Percentiles rank a stretch among this genome's conserved stretches.
Evolutionary conservation across 2,797 vertebrate species (phyloP).

Genomic region (Microtus californicus): DNA sequence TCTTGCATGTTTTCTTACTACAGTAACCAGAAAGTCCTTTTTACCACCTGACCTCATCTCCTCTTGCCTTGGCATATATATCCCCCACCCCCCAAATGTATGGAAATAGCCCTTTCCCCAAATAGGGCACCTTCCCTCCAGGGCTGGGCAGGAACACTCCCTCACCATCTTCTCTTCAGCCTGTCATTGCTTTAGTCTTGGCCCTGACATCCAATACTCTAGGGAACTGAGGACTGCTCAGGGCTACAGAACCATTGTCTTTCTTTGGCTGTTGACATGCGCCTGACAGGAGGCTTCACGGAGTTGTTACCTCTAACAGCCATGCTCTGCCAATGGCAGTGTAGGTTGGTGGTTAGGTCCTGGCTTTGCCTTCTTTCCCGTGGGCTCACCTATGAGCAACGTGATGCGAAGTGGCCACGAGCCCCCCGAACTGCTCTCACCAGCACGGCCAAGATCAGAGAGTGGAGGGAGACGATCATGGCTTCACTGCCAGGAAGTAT

Average conservation of each 20-base stretch:
- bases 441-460: neutral
- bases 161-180: neutral
- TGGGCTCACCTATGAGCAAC: neutral
- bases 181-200: neutral
- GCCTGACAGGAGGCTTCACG: neutral
- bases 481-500: neutral
- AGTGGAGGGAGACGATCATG: neutral
- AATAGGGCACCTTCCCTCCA: neutral
- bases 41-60: neutral
- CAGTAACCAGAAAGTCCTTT: constrained; percentile 23
- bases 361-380: neutral
- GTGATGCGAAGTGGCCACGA: neutral
- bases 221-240: neutral
- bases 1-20: neutral
- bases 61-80: neutral
- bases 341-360: neutral
- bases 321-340: neutral
- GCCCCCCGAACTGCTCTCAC: neutral
- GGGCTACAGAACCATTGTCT: neutral
- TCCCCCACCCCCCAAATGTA: rapidly evolving
- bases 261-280: neutral
- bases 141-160: neutral
- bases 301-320: neutral
- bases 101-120: neutral
- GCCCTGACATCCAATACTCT: neutral